Percentiles rank a stretch among this genome's conserved stretches.
These are phyloP conservation scores for Zeus faber DNA, from an alignment of 2,113 vertebrate genomes.

Conservation along the genomic window DNA sequence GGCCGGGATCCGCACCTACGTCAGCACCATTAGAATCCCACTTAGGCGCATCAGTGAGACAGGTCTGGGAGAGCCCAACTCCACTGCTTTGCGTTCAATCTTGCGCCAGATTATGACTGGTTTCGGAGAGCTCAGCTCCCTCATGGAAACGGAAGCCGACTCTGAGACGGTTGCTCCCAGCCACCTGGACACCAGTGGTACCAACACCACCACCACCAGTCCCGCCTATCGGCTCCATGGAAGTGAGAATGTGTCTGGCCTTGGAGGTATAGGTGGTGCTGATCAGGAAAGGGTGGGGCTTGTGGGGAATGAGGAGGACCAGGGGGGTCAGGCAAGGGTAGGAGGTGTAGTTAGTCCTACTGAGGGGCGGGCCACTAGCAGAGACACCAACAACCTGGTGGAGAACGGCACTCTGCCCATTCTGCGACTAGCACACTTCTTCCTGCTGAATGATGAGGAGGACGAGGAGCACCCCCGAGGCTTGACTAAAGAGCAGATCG, in stretches of 20 bases:
- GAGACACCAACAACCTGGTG: conserved; percentile 83
- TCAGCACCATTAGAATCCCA: conserved; percentile 91
- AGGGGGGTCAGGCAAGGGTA: conserved; percentile 61
- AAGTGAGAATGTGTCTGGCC: conserved; percentile 39
- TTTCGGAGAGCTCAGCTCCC: conserved; percentile 90
- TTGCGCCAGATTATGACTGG: conserved; percentile 93
- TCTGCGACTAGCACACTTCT: conserved; percentile 89
- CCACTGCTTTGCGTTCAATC: conserved; percentile 86
- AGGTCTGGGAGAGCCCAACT: conserved; percentile 86
- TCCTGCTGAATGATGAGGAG: conserved; percentile 87
- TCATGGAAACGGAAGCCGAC: conserved; percentile 89
- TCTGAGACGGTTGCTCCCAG: conserved; percentile 71
- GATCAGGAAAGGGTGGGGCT: conserved; percentile 48
- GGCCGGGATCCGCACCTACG: conserved; percentile 88
- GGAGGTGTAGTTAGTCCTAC: conserved; percentile 44
- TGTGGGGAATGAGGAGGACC: conserved; percentile 46
- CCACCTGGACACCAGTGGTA: conserved; percentile 45
- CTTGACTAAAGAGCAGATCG: conserved; percentile 97
- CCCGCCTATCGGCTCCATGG: conserved; percentile 47
- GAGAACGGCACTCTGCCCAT: conserved; percentile 89
- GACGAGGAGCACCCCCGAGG: conserved; percentile 82
- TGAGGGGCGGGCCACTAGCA: conserved; percentile 66
- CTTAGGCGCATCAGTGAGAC: conserved; percentile 87
- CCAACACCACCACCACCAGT: conserved; percentile 19
- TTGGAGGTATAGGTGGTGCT: conserved; percentile 34